Evolutionary conservation across 2,113 vertebrate species (phyloP).

Genomic region (Micromys minutus): DNA sequence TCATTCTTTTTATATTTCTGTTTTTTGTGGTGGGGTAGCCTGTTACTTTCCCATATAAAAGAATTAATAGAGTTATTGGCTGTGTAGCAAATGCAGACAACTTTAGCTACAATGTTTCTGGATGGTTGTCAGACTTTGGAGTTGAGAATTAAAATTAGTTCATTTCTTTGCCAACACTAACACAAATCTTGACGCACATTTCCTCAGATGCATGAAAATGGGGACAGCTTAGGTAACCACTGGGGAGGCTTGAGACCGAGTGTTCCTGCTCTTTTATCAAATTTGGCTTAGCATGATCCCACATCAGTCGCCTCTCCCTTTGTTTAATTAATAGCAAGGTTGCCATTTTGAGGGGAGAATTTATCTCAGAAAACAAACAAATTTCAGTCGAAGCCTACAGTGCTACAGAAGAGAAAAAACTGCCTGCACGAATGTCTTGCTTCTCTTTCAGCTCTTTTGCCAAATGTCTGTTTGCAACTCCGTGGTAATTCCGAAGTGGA

Average conservation of each 20-base stretch:
- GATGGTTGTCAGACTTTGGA: slow-evolving; percentile 59
- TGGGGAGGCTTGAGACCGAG: slow-evolving; percentile 38
- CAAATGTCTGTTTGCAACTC: slow-evolving; percentile 71
- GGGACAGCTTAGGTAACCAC: slow-evolving; percentile 63
- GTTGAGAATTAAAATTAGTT: slow-evolving; percentile 56
- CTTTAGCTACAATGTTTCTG: slow-evolving; percentile 65
- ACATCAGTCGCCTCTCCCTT: slow-evolving; percentile 65
- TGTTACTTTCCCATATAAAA: background rate
- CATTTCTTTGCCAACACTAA: slow-evolving; percentile 72
- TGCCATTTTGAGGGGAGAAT: slow-evolving; percentile 52
- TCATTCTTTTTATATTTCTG: slow-evolving; percentile 3
- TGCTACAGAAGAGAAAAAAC: background rate
- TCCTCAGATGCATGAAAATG: slow-evolving; percentile 56
- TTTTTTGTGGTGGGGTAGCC: slow-evolving; percentile 6
- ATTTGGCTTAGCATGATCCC: slow-evolving; percentile 6
- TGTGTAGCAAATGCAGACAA: background rate
- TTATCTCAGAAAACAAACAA: slow-evolving; percentile 61
- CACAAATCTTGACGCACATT: slow-evolving; percentile 61
- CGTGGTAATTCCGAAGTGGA: slow-evolving; percentile 51
- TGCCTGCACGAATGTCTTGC: slow-evolving; percentile 21
- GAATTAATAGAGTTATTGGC: slow-evolving; percentile 54
- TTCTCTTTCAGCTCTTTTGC: slow-evolving; percentile 57
- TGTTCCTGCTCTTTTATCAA: slow-evolving; percentile 65
- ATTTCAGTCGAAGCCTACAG: background rate
- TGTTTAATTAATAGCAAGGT: slow-evolving; percentile 68